These are phyloP conservation scores for Palythoa grandis DNA, from an alignment of 92 coral and sea anemone genomes.

Conservation along the genomic window DNA sequence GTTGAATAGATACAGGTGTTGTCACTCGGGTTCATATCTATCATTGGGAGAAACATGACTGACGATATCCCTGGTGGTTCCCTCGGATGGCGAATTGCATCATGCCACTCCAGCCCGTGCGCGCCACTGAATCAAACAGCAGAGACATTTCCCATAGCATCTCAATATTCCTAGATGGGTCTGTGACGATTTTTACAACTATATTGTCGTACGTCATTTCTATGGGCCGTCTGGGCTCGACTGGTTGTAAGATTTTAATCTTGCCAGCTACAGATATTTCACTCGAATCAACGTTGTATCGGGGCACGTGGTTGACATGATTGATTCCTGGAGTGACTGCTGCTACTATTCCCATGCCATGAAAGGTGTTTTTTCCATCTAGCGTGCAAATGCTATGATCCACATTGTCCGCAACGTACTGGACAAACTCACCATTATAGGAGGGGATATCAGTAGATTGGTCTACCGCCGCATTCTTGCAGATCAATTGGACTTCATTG, in stretches of 20 bases:
- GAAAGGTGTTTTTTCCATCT: conserved; percentile 60
- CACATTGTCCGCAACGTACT: conserved; percentile 70
- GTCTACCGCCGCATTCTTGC: conserved; percentile 50
- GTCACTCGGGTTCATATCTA: conserved; percentile 13
- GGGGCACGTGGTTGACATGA: conserved; percentile 29
- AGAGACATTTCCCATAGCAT: conserved; percentile 3
- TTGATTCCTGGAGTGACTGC: conserved; percentile 56
- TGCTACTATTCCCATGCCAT: conserved; percentile 70
- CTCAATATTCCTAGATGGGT: too few relatives aligned
- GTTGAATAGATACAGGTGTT: conserved; percentile 32
- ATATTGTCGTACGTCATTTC: too few relatives aligned
- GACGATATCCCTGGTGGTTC: conserved; percentile 53
- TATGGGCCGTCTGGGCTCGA: background rate
- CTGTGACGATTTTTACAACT: too few relatives aligned
- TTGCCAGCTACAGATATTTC: too few relatives aligned
- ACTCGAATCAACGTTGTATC: conserved; percentile 39
- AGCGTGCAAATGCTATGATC: conserved; percentile 62
- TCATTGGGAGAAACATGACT: conserved; percentile 35
- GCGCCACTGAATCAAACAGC: conserved; percentile 29
- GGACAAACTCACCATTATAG: conserved; percentile 54
- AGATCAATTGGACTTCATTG: too few relatives aligned
- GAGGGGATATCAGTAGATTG: conserved; percentile 55
- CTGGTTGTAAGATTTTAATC: conserved; percentile 41
- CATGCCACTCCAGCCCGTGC: conserved; percentile 54
- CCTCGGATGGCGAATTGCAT: conserved; percentile 47